phyloP scores from a whole-genome alignment of 2,797 vertebrate species.

The Lutjanus campechanus region DNA sequence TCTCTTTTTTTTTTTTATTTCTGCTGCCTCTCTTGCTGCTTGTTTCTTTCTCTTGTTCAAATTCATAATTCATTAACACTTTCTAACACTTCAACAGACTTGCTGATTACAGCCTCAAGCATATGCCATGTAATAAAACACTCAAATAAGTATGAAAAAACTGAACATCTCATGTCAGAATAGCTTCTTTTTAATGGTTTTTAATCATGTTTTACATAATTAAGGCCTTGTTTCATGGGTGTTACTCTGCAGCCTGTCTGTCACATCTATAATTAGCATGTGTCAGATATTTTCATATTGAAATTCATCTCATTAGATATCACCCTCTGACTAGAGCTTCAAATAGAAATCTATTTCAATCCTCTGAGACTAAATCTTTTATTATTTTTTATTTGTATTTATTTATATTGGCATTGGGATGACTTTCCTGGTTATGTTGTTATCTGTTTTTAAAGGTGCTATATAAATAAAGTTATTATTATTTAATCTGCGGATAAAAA shows the following conservation, averaged over 20 bases:
- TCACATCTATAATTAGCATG: conserved; percentile 38
- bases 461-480: not conserved
- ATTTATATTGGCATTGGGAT: no score
- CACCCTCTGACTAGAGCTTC: conserved; percentile 26
- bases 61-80: conserved; percentile 38
- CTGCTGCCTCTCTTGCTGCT: not conserved
- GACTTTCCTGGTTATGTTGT: no score
- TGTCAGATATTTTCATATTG: conserved; percentile 29
- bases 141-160: conserved; percentile 21
- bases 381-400: no score
- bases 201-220: conserved; percentile 49
- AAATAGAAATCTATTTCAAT: conserved; percentile 11
- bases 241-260: conserved; percentile 25
- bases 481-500: not conserved
- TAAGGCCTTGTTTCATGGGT: conserved; percentile 14
- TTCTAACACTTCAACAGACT: conserved; percentile 26
- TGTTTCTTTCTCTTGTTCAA: not conserved
- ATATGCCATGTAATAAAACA: conserved; percentile 26
- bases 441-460: no score
- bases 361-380: not conserved
- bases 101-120: conserved; percentile 10
- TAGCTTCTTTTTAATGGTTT: conserved; percentile 25
- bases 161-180: conserved; percentile 21
- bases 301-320: conserved; percentile 32
- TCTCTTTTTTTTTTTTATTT: not conserved